Base-by-base conservation (phyloP, 2,888 invertebrate genomes). In the Agelastica alni region DNA sequence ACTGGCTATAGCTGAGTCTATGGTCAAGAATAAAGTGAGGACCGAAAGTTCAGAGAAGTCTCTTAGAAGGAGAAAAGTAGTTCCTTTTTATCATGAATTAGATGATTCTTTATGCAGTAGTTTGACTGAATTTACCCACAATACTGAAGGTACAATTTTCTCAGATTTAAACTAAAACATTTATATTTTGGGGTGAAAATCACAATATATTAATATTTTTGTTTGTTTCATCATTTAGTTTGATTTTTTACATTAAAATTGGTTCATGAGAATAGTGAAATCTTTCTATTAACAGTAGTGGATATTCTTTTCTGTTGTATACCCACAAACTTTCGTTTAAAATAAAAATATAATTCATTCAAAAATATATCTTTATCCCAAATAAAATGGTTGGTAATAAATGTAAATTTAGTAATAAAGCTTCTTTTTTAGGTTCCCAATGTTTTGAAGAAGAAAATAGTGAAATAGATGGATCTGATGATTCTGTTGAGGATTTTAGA, bases 21-120 rank as follows among this genome's bases (percentile, higher is more conserved):
- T 73, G 46, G 63, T 54, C 3, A 69, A 65, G 52, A 73, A 69
- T 44, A 69, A 70, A 60, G 62, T 70, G 13, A 58, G 44, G 10
- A 59, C 60, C 3, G 69, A 65, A 26, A 49, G 57, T 20, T 57
- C 66, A 10, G 65, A 65, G 41, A 69, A 68, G 52, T 55, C 56
- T 1, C 56, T 65, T 28, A 53, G 70, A 6, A 65, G 64, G 46
- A 56, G 68, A 20, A 63, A 71, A 52, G 64, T 66, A 18, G 63
- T 69, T 45, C 69, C 69, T n/a, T 63, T 70, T 44, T 70, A 71
- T 16, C 69, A 72, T 36, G 71, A 72, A 48, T 61, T 72, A 17
- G 74, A 74, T 10, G 73, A 73, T 56, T 74, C 73, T 3, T 57
- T 71, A n/a, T 68, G 70, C 48, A 73, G 74, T 54, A 70, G 69